Evolutionary conservation across 2,797 vertebrate genomes (phyloP).

Genomic region (Enteromius thamalakanensis): DNA sequence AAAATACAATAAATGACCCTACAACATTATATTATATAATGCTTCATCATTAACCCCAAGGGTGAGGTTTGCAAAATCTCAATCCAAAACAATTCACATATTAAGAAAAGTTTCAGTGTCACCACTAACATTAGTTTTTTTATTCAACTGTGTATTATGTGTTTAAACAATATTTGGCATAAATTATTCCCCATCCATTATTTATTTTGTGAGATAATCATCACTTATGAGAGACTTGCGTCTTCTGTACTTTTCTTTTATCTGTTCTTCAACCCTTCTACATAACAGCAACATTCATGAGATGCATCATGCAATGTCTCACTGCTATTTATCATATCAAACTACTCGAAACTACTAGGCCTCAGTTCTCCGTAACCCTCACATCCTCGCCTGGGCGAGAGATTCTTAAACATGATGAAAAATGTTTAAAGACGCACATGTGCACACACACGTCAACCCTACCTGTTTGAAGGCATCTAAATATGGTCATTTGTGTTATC

Average conservation of each 20-base stretch:
- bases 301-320: background rate
- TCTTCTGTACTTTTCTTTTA: background rate
- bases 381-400: background rate
- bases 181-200: background rate
- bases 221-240: background rate
- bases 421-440: constrained; percentile 17
- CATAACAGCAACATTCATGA: background rate
- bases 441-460: constrained; percentile 18
- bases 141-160: background rate
- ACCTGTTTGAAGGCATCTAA: constrained; percentile 39
- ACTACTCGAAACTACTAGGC: background rate
- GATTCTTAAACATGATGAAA: constrained; percentile 35
- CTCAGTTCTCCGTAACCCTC: constrained; percentile 5
- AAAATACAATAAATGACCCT: too few relatives aligned
- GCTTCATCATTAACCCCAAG: too few relatives aligned
- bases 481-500: constrained; percentile 51
- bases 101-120: too few relatives aligned
- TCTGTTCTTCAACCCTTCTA: background rate
- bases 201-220: background rate
- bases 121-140: background rate
- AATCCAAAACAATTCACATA: too few relatives aligned
- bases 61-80: background rate
- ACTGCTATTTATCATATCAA: background rate
- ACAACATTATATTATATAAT: too few relatives aligned
- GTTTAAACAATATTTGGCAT: background rate